Evolutionary conservation across 2,888 invertebrate genomes (phyloP).

Genomic region (Lithophane socia): DNA sequence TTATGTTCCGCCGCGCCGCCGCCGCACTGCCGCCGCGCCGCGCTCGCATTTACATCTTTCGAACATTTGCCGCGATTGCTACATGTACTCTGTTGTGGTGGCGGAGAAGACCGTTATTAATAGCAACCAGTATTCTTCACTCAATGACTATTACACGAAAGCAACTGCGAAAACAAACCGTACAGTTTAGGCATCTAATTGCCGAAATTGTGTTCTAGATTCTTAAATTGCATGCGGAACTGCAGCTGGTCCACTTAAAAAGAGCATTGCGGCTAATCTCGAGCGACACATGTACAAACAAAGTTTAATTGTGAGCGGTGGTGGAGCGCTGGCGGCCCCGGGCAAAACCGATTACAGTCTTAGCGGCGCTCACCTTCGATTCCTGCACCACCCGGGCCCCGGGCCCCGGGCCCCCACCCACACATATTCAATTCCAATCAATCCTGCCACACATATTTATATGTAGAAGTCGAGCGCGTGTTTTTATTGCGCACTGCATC

Average conservation of each 20-base stretch:
- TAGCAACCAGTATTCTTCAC: slow-evolving; percentile 58
- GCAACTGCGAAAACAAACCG: slow-evolving; percentile 45
- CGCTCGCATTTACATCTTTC: slow-evolving; percentile 83
- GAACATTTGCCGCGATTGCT: slow-evolving; percentile 76
- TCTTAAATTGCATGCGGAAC: slow-evolving; percentile 88
- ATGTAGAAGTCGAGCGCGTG: slow-evolving; percentile 85
- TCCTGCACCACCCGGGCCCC: slow-evolving; percentile 73
- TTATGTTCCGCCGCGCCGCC: slow-evolving; percentile 74
- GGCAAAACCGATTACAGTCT: slow-evolving; percentile 90
- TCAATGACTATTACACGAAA: slow-evolving; percentile 26
- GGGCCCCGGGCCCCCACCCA: slow-evolving; percentile 73
- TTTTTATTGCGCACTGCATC: slow-evolving; percentile 90
- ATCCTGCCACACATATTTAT: slow-evolving; percentile 89
- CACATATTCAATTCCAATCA: slow-evolving; percentile 90
- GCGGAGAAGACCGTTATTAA: slow-evolving; percentile 62
- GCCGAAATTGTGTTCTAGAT: slow-evolving; percentile 82
- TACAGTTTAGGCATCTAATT: slow-evolving; percentile 68
- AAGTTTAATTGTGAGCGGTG: slow-evolving; percentile 89
- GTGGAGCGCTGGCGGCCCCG: slow-evolving; percentile 76
- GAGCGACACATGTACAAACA: slow-evolving; percentile 90
- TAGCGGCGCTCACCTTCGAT: slow-evolving; percentile 89
- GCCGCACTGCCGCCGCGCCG: slow-evolving; percentile 58
- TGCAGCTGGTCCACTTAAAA: slow-evolving; percentile 88
- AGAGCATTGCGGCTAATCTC: slow-evolving; percentile 90
- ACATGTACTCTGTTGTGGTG: slow-evolving; percentile 68